These are phyloP conservation scores for Dolichoris vasculosae DNA, from an alignment of 1,140 invertebrate species.

Conservation along the genomic window DNA sequence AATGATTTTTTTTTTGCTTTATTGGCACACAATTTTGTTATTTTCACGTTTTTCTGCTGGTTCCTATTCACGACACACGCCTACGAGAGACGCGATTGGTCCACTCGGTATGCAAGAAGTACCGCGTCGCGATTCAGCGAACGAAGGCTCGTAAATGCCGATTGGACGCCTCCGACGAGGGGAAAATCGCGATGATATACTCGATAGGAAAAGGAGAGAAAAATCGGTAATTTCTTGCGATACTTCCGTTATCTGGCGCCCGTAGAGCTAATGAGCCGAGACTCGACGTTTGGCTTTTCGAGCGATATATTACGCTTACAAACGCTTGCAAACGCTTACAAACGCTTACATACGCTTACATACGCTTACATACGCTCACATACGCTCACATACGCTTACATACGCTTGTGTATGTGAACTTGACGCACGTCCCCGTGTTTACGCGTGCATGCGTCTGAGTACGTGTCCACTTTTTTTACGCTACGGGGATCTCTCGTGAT, in stretches of 20 bases:
- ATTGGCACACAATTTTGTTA: not conserved
- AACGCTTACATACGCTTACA: not conserved
- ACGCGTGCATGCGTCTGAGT: not conserved
- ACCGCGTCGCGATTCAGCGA: not conserved
- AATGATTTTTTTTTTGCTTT: not conserved
- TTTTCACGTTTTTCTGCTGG: not conserved
- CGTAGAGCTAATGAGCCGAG: constrained; percentile 40
- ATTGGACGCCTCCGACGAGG: not conserved
- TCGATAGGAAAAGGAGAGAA: not conserved
- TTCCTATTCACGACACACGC: not conserved
- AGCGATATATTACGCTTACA: not conserved
- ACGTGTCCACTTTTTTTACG: not conserved
- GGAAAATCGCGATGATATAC: not conserved
- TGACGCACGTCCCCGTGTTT: not conserved
- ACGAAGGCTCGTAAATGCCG: constrained; percentile 17
- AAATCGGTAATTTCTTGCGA: constrained; percentile 38
- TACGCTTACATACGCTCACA: not conserved
- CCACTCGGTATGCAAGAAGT: not conserved
- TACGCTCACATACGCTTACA: not conserved
- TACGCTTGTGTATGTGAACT: not conserved
- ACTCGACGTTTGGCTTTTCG: not conserved
- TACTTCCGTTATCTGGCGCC: constrained; percentile 34
- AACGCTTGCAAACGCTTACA: too few relatives aligned
- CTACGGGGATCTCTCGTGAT: constrained; percentile 6
- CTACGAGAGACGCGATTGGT: not conserved